Percentiles rank a stretch among this genome's conserved stretches.
These are phyloP conservation scores for Pemphigus obesinymphae DNA, from an alignment of 1,140 invertebrate species.

Conservation along the genomic window DNA sequence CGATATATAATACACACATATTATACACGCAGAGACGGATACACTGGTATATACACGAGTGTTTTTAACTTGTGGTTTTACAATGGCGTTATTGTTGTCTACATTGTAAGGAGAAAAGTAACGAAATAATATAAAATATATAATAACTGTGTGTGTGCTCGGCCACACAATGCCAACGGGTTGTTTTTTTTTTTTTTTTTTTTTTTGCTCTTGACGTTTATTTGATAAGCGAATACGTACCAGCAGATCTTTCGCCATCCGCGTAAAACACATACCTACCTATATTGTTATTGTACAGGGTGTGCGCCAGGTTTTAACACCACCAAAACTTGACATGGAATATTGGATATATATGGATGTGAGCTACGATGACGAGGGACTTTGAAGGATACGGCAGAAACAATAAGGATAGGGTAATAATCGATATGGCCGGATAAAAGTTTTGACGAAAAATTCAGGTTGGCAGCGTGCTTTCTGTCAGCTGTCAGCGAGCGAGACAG, in stretches of 20 bases:
- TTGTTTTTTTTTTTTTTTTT: too few relatives aligned
- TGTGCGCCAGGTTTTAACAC: too few relatives aligned
- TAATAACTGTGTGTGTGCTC: neutral
- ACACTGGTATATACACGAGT: neutral
- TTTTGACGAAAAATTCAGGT: too few relatives aligned
- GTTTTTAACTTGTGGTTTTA: slow-evolving; percentile 3
- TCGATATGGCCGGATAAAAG: too few relatives aligned
- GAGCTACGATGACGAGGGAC: too few relatives aligned
- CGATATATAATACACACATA: neutral
- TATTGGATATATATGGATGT: too few relatives aligned
- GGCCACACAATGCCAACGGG: neutral
- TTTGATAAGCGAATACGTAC: neutral
- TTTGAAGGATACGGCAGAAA: too few relatives aligned
- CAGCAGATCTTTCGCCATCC: neutral
- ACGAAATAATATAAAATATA: slow-evolving; percentile 20
- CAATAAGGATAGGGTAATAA: too few relatives aligned
- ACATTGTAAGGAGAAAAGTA: slow-evolving; percentile 3
- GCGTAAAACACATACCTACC: neutral
- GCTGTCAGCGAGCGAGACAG: too few relatives aligned
- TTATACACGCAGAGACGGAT: too few relatives aligned
- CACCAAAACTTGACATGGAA: too few relatives aligned
- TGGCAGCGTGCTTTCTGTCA: too few relatives aligned
- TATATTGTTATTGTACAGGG: neutral
- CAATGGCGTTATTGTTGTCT: slow-evolving; percentile 11
- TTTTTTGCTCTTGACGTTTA: slow-evolving; percentile 1